A percentile compares a stretch with the other conserved stretches of the same genome.
phyloP scores from a whole-genome alignment of 2,888 invertebrate genomes.

The Andrena bucephala region DNA sequence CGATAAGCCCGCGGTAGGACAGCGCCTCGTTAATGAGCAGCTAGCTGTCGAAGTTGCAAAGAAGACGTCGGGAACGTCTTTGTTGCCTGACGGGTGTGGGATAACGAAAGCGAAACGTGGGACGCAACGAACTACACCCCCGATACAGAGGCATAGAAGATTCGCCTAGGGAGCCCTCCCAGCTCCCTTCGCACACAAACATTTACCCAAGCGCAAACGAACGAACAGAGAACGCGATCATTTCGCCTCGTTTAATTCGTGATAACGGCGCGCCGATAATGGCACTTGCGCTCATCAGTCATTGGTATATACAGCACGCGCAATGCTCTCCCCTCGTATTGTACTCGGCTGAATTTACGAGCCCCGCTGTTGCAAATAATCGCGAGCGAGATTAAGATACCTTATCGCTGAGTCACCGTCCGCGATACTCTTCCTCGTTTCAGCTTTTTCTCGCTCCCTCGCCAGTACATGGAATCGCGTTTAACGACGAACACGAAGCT shows the following conservation, averaged over 20 bases:
- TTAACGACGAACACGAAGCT: background rate
- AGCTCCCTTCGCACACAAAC: background rate
- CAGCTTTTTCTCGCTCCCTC: background rate
- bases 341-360: slow-evolving; percentile 36
- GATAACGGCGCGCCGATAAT: slow-evolving; percentile 44
- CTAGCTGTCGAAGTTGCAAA: background rate
- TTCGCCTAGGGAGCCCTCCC: background rate
- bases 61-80: background rate
- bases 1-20: slow-evolving; percentile 31
- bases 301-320: too few species aligned
- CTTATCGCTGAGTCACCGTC: slow-evolving; percentile 52
- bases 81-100: background rate
- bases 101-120: background rate
- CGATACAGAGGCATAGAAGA: background rate
- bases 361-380: slow-evolving; percentile 46
- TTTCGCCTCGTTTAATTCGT: slow-evolving; percentile 30
- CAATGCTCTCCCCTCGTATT: slow-evolving; percentile 17
- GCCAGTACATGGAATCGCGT: background rate
- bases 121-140: background rate
- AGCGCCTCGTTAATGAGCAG: slow-evolving; percentile 8
- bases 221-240: background rate
- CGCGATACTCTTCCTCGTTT: slow-evolving; percentile 4
- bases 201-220: background rate
- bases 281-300: slow-evolving; percentile 18
- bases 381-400: slow-evolving; percentile 52